phyloP scores from a whole-genome alignment of 1,140 invertebrate genomes.

The Gryon sp. region DNA sequence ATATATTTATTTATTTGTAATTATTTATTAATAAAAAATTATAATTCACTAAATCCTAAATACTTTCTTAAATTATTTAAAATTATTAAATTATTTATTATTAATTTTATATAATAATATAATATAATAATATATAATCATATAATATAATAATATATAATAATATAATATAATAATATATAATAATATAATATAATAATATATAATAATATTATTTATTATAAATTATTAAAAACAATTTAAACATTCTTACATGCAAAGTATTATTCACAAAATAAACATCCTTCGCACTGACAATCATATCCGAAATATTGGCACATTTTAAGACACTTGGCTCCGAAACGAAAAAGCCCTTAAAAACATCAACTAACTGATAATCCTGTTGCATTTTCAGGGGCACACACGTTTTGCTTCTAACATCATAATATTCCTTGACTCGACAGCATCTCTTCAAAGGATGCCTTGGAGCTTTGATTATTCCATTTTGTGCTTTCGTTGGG shows the following conservation, averaged over 20 bases:
- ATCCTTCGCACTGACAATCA: neutral
- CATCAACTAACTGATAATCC: neutral
- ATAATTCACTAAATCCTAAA: too few relatives aligned
- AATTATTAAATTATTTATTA: too few relatives aligned
- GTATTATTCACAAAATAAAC: conserved; percentile 1
- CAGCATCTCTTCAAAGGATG: conserved; percentile 3
- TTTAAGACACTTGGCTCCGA: neutral
- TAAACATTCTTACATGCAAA: neutral
- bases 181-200: too few relatives aligned
- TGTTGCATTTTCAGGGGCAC: neutral
- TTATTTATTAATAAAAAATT: too few relatives aligned
- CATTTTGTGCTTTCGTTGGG: neutral
- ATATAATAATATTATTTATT: too few relatives aligned
- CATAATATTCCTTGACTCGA: neutral
- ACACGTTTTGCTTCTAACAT: neutral
- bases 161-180: too few relatives aligned
- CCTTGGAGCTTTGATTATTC: neutral
- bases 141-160: too few relatives aligned
- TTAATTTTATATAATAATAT: too few relatives aligned
- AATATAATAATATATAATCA: too few relatives aligned
- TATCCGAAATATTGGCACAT: neutral
- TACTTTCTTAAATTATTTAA: too few relatives aligned
- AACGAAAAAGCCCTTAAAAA: neutral
- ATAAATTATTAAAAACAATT: too few relatives aligned
- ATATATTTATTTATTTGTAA: too few relatives aligned